Evolutionary conservation across 1,140 invertebrate genomes (phyloP).

Genomic region (Eriosoma lanigerum): DNA sequence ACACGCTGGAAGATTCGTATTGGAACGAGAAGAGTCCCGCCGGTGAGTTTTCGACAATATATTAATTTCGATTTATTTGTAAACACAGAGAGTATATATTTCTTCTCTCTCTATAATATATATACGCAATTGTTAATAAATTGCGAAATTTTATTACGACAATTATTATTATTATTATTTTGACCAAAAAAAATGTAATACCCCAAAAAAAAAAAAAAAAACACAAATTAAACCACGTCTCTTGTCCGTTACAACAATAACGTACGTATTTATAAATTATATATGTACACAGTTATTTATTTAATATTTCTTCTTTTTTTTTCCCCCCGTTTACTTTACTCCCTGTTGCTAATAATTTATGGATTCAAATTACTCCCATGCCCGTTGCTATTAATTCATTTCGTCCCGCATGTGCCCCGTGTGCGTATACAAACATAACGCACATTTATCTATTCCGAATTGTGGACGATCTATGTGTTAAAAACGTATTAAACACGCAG

Average conservation of each 20-base stretch:
- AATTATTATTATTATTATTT: neutral
- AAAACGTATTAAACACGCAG: slow-evolving; percentile 44
- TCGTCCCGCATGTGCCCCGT: neutral
- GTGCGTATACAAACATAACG: neutral
- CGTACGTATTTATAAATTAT: neutral
- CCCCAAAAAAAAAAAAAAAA: slow-evolving; percentile 21
- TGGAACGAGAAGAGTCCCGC: slow-evolving; percentile 86
- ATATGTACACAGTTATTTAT: neutral
- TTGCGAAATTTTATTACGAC: neutral
- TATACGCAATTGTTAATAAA: neutral
- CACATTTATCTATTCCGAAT: slow-evolving; percentile 36
- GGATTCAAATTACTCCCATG: slow-evolving; percentile 22
- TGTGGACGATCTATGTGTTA: slow-evolving; percentile 40
- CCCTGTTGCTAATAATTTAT: slow-evolving; percentile 37
- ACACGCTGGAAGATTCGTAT: slow-evolving; percentile 86
- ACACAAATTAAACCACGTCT: slow-evolving; percentile 18
- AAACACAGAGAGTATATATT: too few species aligned
- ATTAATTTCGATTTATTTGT: too few species aligned
- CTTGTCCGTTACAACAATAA: neutral
- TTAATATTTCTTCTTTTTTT: neutral
- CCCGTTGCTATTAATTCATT: slow-evolving; percentile 36
- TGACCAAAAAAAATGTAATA: too few species aligned
- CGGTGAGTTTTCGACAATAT: slow-evolving; percentile 65
- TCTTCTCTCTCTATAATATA: too few species aligned
- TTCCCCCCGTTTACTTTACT: slow-evolving; percentile 7